Base-by-base conservation (phyloP, 2,888 invertebrate species). In the Euplagia quadripunctaria region DNA sequence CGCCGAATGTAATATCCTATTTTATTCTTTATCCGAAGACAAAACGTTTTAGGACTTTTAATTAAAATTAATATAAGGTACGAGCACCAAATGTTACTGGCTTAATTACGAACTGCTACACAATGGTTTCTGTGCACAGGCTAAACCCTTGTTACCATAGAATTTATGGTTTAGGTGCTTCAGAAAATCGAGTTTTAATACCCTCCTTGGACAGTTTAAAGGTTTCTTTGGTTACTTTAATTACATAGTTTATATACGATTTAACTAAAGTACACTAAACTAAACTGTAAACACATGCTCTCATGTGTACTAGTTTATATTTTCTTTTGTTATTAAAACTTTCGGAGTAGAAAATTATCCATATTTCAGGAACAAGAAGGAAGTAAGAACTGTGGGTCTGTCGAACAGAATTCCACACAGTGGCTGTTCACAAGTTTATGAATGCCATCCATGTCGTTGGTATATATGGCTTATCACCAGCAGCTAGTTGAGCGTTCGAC, bases 71-170 rank as follows among this genome's bases (percentile, higher is more conserved):
- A 81, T 79, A 79, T 82, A 79, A 82, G 71, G 77, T 76, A 77
- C 79, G 84, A 75, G 78, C 69, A 75, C 82, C 82, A 80, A 84
- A 85, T 83, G 80, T 83, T 85, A 79, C 82, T 80, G 84, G 79
- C 80, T 80, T 84, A 85, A 82, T 86, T 83, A 80, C 80, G 81
- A 85, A 82, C 80, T 81, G 85, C 72, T 76, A 77, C 74, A 79
- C 77, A 79, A 78, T 76, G 82, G 76, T 74, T 81, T 76, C 72
- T 72, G 79, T 78, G 78, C 76, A 77, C 76, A 76, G 80, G 17
- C 73, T 70, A 84, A 85, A 85, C 87, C 87, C 84, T 83, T 87
- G 83, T 86, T 85, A 80, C 84, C 73, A 78, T 82, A 72, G 74
- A 83, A 87, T 89, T 88, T 86, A 85, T 85, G 71, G 74, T 80